A percentile compares a stretch with the other conserved stretches of the same genome.
These are phyloP conservation scores for Mantis religiosa DNA, from an alignment of 2,888 invertebrate genomes.

Conservation along the genomic window DNA sequence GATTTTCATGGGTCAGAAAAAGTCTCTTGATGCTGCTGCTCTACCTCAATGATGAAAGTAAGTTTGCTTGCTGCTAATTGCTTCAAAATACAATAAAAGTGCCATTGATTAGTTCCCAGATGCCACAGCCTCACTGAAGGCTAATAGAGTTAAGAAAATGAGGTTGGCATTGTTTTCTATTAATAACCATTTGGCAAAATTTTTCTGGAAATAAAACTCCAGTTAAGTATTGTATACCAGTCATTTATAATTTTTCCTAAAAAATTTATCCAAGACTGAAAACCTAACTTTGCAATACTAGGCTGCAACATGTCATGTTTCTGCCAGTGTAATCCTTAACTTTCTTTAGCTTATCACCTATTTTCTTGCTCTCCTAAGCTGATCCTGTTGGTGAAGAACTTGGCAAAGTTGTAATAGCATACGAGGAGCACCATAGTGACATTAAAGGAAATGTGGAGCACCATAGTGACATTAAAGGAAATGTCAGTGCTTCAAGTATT, in stretches of 20 bases:
- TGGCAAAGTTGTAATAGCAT: no score
- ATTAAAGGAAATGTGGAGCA: not conserved
- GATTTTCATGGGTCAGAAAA: no score
- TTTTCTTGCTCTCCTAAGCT: not conserved
- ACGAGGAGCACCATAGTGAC: no score
- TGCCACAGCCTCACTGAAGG: not conserved
- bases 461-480: not conserved
- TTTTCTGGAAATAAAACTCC: not conserved
- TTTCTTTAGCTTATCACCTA: not conserved
- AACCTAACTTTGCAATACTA: not conserved
- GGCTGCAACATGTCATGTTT: not conserved
- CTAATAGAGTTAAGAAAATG: no score
- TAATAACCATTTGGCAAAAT: not conserved
- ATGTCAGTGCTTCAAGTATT: not conserved
- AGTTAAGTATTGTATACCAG: not conserved
- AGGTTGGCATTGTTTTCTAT: not conserved
- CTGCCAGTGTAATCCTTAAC: not conserved
- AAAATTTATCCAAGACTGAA: not conserved
- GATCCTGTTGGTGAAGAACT: not conserved
- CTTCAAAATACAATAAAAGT: not conserved
- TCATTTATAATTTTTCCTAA: not conserved
- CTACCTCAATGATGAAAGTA: no score
- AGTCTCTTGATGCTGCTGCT: no score
- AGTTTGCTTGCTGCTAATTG: no score
- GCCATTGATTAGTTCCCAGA: not conserved